phyloP scores from a whole-genome alignment of 2,113 vertebrate species.

The Ophiodon elongatus region DNA sequence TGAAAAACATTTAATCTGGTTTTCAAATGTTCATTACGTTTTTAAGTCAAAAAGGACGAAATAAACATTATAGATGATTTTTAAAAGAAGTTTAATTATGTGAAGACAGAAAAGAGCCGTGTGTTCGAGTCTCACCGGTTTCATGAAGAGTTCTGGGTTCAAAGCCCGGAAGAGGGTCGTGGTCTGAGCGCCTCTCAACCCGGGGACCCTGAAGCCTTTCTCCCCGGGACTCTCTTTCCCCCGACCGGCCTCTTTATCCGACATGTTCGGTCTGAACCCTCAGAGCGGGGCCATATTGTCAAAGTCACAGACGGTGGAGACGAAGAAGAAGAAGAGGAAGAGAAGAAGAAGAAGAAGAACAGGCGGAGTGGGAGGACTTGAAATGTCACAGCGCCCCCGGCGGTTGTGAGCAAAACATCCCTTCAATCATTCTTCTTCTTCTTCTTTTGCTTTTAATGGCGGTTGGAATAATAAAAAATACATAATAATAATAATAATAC shows the following conservation, averaged over 20 bases:
- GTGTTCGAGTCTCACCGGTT: slow-evolving; percentile 87
- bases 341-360: not conserved
- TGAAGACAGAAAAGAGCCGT: not conserved
- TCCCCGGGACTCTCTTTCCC: slow-evolving; percentile 76
- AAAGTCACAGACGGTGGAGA: slow-evolving; percentile 16
- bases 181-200: slow-evolving; percentile 87
- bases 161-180: slow-evolving; percentile 93
- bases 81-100: not conserved
- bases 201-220: slow-evolving; percentile 82
- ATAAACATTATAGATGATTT: too few species aligned
- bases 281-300: slow-evolving; percentile 8
- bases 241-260: slow-evolving; percentile 77
- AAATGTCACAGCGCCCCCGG: slow-evolving; percentile 41
- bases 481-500: too few species aligned
- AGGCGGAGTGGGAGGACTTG: not conserved
- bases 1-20: too few species aligned
- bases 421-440: not conserved
- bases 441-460: too few species aligned
- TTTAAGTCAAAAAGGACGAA: too few species aligned
- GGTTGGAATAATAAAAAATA: too few species aligned
- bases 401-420: not conserved
- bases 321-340: too few species aligned
- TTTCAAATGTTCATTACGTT: too few species aligned
- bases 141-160: slow-evolving; percentile 98
- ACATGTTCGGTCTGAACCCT: slow-evolving; percentile 76